These are phyloP conservation scores for Raja brachyura DNA, from an alignment of 2,113 vertebrate genomes.

Conservation along the genomic window DNA sequence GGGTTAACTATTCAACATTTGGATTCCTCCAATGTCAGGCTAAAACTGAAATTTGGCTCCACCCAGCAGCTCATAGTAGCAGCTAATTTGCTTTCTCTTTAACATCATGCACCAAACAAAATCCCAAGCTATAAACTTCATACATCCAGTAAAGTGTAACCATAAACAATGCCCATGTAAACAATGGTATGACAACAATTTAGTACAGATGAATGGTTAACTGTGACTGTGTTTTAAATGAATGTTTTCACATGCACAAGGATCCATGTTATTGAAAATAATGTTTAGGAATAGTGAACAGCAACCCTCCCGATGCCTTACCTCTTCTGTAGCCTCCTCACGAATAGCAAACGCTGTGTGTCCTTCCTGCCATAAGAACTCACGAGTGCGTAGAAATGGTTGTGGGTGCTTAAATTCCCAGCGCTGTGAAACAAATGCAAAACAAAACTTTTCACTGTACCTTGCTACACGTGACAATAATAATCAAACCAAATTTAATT, in stretches of 20 bases:
- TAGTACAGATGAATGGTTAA: neutral
- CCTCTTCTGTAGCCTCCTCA: conserved; percentile 88
- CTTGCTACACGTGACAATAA: too few species aligned
- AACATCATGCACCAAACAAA: neutral
- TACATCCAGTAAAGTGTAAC: neutral
- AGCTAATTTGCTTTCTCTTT: neutral
- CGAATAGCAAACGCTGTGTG: conserved; percentile 89
- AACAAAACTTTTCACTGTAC: too few species aligned
- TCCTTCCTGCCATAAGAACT: conserved; percentile 97
- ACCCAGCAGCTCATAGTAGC: neutral
- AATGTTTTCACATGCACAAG: neutral
- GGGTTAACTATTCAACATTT: neutral
- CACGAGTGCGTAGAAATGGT: conserved; percentile 90
- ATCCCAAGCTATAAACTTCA: neutral
- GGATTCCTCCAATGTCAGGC: neutral
- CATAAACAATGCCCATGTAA: neutral
- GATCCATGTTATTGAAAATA: neutral
- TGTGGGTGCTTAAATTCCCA: conserved; percentile 99
- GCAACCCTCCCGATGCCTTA: conserved; percentile 44
- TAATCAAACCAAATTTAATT: neutral
- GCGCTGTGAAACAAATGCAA: conserved; percentile 55
- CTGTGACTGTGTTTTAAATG: neutral
- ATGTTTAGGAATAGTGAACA: neutral
- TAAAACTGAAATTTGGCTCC: neutral
- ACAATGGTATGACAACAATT: neutral